phyloP scores from a whole-genome alignment of 2,113 vertebrate species.

The Microcebus griseorufus region DNA sequence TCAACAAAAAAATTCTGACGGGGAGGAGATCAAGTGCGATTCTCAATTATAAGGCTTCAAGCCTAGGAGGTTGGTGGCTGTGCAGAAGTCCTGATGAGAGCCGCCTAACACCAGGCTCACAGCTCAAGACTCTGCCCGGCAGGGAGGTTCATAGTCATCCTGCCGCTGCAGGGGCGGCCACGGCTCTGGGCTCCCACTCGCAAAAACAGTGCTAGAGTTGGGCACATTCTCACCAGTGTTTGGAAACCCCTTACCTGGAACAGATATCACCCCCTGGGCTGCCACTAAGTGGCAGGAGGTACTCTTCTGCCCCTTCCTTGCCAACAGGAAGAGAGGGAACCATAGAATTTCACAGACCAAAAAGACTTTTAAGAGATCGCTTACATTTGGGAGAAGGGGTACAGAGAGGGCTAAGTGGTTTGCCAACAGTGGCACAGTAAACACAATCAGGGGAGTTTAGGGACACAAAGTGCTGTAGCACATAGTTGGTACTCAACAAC shows the following conservation, averaged over 20 bases:
- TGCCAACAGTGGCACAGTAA: background rate
- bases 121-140: background rate
- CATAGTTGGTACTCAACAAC: background rate
- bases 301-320: background rate
- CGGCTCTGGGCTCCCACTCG: background rate
- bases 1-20: background rate
- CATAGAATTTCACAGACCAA: background rate
- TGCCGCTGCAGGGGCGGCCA: background rate
- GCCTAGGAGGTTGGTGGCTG: background rate
- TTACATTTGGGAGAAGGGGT: background rate
- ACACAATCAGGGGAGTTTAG: background rate
- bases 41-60: background rate
- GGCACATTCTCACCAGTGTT: background rate
- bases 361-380: background rate
- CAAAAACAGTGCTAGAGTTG: background rate
- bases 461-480: background rate
- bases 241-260: background rate
- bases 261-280: background rate
- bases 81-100: background rate
- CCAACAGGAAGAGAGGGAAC: background rate
- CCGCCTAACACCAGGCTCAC: background rate
- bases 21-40: background rate
- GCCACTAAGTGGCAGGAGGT: background rate
- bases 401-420: background rate
- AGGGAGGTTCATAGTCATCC: background rate